Conservation (phyloP, 2,888 invertebrate species). For the Aphodius sticticus region DNA sequence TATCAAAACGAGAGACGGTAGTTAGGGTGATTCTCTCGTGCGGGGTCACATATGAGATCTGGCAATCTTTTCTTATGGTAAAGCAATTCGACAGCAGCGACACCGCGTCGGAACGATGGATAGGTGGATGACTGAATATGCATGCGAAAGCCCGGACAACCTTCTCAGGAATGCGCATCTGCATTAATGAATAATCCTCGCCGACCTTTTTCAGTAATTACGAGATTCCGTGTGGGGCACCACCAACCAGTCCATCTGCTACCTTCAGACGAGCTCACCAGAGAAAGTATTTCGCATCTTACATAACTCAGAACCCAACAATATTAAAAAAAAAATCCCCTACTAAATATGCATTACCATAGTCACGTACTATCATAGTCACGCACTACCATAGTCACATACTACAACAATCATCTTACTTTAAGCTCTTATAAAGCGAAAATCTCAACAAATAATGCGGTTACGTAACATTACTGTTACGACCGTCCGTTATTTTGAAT, state of each 20-base stretch:
- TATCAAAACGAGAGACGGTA: too few species aligned
- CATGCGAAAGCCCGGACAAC: constrained; percentile 35
- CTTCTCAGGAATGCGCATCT: constrained; percentile 40
- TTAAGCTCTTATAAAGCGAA: too few species aligned
- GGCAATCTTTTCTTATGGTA: too few species aligned
- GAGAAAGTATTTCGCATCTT: not conserved
- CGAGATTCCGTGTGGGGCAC: constrained; percentile 24
- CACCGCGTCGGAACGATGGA: not conserved
- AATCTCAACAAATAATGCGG: not conserved
- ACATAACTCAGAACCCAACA: not conserved
- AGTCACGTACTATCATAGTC: too few species aligned
- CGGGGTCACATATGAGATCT: too few species aligned
- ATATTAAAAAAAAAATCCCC: too few species aligned
- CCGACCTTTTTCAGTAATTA: constrained; percentile 32
- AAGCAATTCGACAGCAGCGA: not conserved
- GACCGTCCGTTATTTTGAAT: not conserved
- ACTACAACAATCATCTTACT: too few species aligned
- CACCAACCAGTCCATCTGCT: too few species aligned
- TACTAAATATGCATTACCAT: too few species aligned
- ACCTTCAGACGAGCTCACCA: not conserved
- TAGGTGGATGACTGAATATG: constrained; percentile 13
- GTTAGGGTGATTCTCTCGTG: too few species aligned
- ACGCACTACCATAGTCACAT: too few species aligned
- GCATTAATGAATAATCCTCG: constrained; percentile 30
- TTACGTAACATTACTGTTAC: not conserved